Evolutionary conservation across 2,888 invertebrate species (phyloP).

Genomic region (Plutella xylostella): DNA sequence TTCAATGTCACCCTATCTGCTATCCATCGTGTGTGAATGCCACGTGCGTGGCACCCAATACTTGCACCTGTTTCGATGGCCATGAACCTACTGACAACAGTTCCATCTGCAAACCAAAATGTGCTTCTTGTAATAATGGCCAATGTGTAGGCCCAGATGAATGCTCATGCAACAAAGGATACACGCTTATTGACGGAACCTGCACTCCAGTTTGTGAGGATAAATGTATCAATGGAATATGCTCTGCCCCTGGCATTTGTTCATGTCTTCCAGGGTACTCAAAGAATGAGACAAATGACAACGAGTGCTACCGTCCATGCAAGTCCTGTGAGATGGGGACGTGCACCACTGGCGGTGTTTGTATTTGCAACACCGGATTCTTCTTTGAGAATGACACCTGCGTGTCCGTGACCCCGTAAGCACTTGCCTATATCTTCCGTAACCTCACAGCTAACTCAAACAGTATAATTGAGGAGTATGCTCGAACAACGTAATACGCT

Average conservation of each 20-base stretch:
- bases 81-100: constrained; percentile 19
- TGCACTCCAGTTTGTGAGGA: constrained; percentile 36
- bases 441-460: too few species aligned
- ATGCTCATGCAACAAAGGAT: constrained; percentile 37
- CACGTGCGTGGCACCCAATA: constrained; percentile 24
- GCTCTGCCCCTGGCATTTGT: constrained; percentile 29
- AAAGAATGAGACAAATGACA: constrained; percentile 22
- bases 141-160: constrained; percentile 31
- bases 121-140: constrained; percentile 36
- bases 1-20: constrained; percentile 25
- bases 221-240: constrained; percentile 29
- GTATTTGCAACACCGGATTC: constrained; percentile 28
- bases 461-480: too few species aligned
- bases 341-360: constrained; percentile 28
- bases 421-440: too few species aligned
- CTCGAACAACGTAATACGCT: too few species aligned
- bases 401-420: too few species aligned
- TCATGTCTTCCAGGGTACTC: constrained; percentile 26
- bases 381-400: constrained; percentile 24
- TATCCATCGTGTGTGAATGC: constrained; percentile 22
- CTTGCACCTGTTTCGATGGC: constrained; percentile 24
- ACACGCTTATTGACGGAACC: constrained; percentile 16
- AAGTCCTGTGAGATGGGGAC: constrained; percentile 32
- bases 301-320: constrained; percentile 30
- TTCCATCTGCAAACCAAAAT: constrained; percentile 34